Evolutionary conservation across 2,797 vertebrate genomes (phyloP).

Genomic region (Eremophila alpestris): DNA sequence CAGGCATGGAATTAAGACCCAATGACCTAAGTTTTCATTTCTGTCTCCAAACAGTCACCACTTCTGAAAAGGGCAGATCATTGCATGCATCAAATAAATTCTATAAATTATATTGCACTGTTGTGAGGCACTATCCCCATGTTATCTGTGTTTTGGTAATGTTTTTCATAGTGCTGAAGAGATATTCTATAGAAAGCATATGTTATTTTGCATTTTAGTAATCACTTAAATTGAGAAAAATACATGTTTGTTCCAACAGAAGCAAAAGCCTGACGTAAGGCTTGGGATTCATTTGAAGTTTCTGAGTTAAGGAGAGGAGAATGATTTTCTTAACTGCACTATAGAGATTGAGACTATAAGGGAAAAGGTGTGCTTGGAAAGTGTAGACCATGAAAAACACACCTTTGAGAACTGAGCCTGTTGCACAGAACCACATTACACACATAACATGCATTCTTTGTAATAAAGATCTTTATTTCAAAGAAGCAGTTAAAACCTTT

Average conservation of each 20-base stretch:
- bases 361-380: background rate
- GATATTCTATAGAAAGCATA: background rate
- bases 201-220: background rate
- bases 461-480: conserved; percentile 45
- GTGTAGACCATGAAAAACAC: conserved; percentile 11
- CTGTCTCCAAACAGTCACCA: background rate
- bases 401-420: conserved; percentile 2
- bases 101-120: background rate
- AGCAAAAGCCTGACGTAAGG: background rate
- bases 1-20: background rate
- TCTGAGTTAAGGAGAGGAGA: background rate
- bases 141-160: background rate
- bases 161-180: background rate
- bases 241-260: background rate
- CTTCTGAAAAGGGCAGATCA: background rate
- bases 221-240: background rate
- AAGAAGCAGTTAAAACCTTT: conserved; percentile 54
- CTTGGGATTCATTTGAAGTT: background rate
- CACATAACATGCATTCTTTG: background rate
- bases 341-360: background rate
- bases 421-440: background rate
- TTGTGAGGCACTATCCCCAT: background rate
- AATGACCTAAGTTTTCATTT: background rate
- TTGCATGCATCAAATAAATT: background rate
- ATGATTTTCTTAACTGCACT: background rate